Evolutionary conservation across 2,888 invertebrate species (phyloP), one percentile per base, ranked within the genome.

Genomic region (Caenorhabditis wallacei): DNA sequence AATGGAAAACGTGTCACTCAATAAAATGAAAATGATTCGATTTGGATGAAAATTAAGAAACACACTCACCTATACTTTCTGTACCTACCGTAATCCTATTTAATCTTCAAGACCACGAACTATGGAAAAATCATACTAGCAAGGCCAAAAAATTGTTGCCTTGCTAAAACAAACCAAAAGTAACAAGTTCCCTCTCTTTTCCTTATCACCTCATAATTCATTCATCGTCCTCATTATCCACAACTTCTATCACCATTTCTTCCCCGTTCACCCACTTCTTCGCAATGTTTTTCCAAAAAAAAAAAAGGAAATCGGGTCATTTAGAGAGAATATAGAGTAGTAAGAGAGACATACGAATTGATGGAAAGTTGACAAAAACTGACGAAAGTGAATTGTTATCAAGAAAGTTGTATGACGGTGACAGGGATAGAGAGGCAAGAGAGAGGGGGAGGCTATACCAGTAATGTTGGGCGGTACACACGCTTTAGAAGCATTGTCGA

Each of bases 311-410:
- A 64, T 64, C 46, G 64, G 53, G 54, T 64, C 74, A 59, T 30
- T 30, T 30, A 3, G 30, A 56, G 26, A 43, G 46, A 22, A 66
- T 56, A 35, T n/a, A 51, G 22, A 43, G 37, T 11, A 24, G 26
- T 40, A 48, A 30, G 37, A 66, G 57, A 59, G 64, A 48, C 54
- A 53, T 43, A 51, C 57, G 66, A 57, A 75, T 74, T 74, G 74
- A 76, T 76, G 76, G 76, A 76, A 76, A 76, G 76, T 76, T 76
- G 76, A 76, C 76, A 69, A 76, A 76, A 69, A 76, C 76, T 76
- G 76, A 76, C 48, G 76, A 76, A 76, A 76, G 76, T 76, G 68
- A 76, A 76, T 76, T 54, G 76, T 76, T 76, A 76, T 76, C 76
- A 76, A 57, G 68, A 76, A 69, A 76, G 59, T 75, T 72, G 59